A percentile compares a stretch with the other conserved stretches of the same genome.
Evolutionary conservation across 1,140 invertebrate genomes (phyloP).

Genomic region (Calosoma granatense): DNA sequence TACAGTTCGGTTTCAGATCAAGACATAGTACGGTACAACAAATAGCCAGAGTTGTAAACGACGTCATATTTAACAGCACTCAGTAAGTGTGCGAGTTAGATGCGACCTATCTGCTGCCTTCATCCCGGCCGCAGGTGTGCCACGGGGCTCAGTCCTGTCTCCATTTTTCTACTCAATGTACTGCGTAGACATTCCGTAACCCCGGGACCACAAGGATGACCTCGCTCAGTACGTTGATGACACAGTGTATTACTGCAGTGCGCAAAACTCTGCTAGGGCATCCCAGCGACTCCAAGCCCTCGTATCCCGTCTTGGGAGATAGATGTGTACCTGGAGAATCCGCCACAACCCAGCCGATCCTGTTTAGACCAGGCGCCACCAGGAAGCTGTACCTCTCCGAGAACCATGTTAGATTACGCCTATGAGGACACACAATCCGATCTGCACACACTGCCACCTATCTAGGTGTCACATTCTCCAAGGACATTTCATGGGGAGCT

Average conservation of each 20-base stretch:
- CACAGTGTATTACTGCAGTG: slow-evolving; percentile 15
- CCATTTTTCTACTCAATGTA: slow-evolving; percentile 23
- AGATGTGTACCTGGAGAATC: too few species aligned
- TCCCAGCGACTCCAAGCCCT: too few species aligned
- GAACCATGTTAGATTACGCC: too few species aligned
- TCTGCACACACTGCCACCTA: not conserved
- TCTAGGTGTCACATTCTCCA: not conserved
- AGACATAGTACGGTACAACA: slow-evolving; percentile 11
- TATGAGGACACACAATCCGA: not conserved
- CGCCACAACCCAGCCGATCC: too few species aligned
- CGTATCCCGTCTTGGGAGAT: too few species aligned
- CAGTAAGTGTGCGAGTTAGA: not conserved
- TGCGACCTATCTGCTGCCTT: slow-evolving; percentile 12
- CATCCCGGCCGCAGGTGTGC: slow-evolving; percentile 22
- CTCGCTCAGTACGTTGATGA: slow-evolving; percentile 26
- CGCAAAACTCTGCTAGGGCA: too few species aligned
- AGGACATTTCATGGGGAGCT: too few species aligned
- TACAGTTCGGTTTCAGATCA: too few species aligned
- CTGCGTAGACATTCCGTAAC: slow-evolving; percentile 23
- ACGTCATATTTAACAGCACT: not conserved
- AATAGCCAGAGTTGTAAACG: not conserved
- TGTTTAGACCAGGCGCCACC: too few species aligned
- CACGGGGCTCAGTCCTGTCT: slow-evolving; percentile 27
- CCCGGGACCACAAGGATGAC: slow-evolving; percentile 8
- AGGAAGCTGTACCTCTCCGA: too few species aligned